Base-by-base conservation (phyloP, 2,113 vertebrate genomes). In the Opisthocomus hoazin region DNA sequence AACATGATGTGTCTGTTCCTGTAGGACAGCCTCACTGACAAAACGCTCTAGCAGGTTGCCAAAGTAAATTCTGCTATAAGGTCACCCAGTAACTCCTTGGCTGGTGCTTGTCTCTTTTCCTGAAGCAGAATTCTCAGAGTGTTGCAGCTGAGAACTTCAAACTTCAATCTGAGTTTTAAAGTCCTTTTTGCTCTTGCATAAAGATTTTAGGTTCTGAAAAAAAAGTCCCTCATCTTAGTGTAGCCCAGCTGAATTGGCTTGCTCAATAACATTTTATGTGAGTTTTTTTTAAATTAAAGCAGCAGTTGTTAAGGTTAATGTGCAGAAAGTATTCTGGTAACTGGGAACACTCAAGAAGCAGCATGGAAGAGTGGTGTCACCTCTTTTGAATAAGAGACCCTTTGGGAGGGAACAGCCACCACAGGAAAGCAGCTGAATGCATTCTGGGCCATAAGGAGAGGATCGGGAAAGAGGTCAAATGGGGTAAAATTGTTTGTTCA, bases 51-150 rank as follows among this genome's bases (percentile, higher is more conserved):
- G 57, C 78, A 89, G 23, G 65, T 89, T 95, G 95, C 89, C 84
- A 83, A 87, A 94, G 65, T 87, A 93, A 91, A 87, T 96, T 91
- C 78, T 94, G 34, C 78, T 87, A 17, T 79, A 85, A 95, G 70
- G 91, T 94, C 96, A 95, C 66, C 37, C 45, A 51, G 87, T 64
- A 65, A 76, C 61, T 85, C 41, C 78, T 87, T 96, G 91, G 84
- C 89, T 84, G 65, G 60, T 45, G 41, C 65, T 87, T 84, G 39
- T 69, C 54, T 46, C 53, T 32, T 80, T 46, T 75, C 61, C 48
- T 69, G 69, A 75, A 68, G 83, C 63, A 85, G 48, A 91, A 81
- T 91, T 89, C 68, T 89, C 65, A 36, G 79, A 32, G n/a, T 73
- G 57, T 79, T 94, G 60, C 57, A 80, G 87, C 53, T 82, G 81